Evolutionary conservation across 2,888 invertebrate species (phyloP).

Genomic region (Fabriciana adippe): DNA sequence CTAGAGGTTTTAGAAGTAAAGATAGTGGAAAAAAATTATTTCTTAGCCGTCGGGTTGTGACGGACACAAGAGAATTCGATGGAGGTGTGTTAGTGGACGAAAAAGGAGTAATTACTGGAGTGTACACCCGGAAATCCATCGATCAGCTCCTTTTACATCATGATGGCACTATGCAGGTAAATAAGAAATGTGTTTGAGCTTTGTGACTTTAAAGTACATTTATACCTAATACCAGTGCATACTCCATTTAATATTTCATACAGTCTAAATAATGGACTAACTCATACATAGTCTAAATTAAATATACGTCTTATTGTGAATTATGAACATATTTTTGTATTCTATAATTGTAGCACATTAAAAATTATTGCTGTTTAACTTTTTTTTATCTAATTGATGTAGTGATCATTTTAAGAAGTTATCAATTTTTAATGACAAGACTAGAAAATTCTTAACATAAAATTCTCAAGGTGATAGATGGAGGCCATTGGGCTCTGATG

Average conservation of each 20-base stretch:
- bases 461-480: conserved; percentile 59
- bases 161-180: conserved; percentile 37
- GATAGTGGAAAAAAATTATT: conserved; percentile 57
- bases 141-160: conserved; percentile 56
- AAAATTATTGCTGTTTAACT: no score
- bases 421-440: no score
- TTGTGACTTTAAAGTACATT: neutral
- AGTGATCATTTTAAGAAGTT: no score
- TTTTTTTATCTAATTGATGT: no score
- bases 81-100: conserved; percentile 83
- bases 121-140: conserved; percentile 71
- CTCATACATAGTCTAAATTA: no score
- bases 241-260: no score
- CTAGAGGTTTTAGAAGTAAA: conserved; percentile 45
- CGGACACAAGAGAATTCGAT: conserved; percentile 75
- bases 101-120: conserved; percentile 81
- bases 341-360: no score
- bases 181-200: no score
- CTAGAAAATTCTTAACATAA: no score
- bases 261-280: no score
- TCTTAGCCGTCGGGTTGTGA: conserved; percentile 71
- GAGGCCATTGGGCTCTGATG: conserved; percentile 78
- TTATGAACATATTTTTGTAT: no score
- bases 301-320: no score
- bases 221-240: neutral